These are phyloP conservation scores for Rhodophaea formosa DNA, from an alignment of 2,888 invertebrate genomes.

Conservation along the genomic window DNA sequence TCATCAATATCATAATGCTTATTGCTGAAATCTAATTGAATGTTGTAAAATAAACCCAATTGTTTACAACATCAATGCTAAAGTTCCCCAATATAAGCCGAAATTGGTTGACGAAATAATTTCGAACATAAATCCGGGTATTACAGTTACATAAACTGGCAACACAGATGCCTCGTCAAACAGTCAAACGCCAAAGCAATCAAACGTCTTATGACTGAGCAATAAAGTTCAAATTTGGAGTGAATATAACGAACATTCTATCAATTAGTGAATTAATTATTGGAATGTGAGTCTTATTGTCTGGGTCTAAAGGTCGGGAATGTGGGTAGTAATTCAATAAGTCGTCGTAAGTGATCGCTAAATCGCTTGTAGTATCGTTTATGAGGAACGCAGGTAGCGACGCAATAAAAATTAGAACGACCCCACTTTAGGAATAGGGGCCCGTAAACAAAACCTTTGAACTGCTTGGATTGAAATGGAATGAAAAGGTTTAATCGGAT, in stretches of 20 bases:
- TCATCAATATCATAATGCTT: neutral
- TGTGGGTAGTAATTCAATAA: slow-evolving; percentile 9
- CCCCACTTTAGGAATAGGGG: slow-evolving; percentile 26
- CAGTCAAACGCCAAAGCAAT: slow-evolving; percentile 5
- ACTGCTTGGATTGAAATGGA: slow-evolving; percentile 2
- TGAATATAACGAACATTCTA: neutral
- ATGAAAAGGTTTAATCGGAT: slow-evolving; percentile 5
- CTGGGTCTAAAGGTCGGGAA: neutral
- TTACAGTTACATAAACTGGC: slow-evolving; percentile 26
- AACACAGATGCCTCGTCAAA: slow-evolving; percentile 30
- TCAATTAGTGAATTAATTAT: neutral
- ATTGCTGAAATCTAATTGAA: neutral
- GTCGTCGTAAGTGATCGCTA: slow-evolving; percentile 21
- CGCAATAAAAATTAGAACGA: slow-evolving; percentile 44
- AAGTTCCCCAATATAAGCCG: slow-evolving; percentile 12
- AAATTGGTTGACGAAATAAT: slow-evolving; percentile 17
- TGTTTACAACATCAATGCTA: neutral
- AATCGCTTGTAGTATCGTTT: slow-evolving; percentile 30
- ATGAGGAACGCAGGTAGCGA: slow-evolving; percentile 47
- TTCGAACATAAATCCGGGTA: slow-evolving; percentile 13
- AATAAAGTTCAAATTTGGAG: slow-evolving; percentile 22
- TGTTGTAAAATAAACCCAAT: neutral
- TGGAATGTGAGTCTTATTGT: neutral
- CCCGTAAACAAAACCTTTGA: slow-evolving; percentile 23
- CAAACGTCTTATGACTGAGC: neutral